Conservation (phyloP, 2,797 vertebrate species). For the Schizothorax lantsangensis region DNA sequence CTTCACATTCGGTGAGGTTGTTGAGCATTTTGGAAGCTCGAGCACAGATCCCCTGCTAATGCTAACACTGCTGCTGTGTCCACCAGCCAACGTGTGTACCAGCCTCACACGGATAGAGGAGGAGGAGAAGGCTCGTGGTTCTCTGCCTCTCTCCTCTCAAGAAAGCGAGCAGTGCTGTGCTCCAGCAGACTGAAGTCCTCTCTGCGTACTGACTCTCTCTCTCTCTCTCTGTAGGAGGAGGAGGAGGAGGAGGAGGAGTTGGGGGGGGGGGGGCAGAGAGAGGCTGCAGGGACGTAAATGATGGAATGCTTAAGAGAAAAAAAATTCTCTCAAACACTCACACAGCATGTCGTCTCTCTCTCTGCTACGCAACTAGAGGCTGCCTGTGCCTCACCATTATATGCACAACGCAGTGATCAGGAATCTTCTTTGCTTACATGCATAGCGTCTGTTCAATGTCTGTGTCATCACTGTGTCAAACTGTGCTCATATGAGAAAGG, state of each 20-base stretch:
- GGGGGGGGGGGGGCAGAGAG: background rate
- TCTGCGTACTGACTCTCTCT: slow-evolving; percentile 60
- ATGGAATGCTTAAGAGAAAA: slow-evolving; percentile 71
- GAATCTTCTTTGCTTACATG: slow-evolving; percentile 72
- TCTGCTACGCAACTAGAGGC: slow-evolving; percentile 66
- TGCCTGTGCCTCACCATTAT: slow-evolving; percentile 81
- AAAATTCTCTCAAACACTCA: slow-evolving; percentile 5
- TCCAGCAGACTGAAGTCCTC: slow-evolving; percentile 54
- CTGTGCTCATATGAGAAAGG: background rate
- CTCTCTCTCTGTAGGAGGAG: slow-evolving; percentile 61
- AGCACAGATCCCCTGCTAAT: slow-evolving; percentile 62
- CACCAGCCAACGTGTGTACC: slow-evolving; percentile 57
- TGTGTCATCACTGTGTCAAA: slow-evolving; percentile 27
- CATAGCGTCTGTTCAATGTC: slow-evolving; percentile 38
- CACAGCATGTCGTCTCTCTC: slow-evolving; percentile 40
- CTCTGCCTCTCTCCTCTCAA: slow-evolving; percentile 52
- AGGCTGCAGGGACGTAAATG: slow-evolving; percentile 70
- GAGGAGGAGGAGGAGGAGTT: slow-evolving; percentile 61
- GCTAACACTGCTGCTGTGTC: slow-evolving; percentile 53
- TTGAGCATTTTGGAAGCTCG: slow-evolving; percentile 85
- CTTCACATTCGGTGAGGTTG: slow-evolving; percentile 92
- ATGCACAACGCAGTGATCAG: slow-evolving; percentile 88
- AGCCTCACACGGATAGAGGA: slow-evolving; percentile 48
- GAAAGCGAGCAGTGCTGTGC: slow-evolving; percentile 57
- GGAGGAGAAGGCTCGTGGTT: slow-evolving; percentile 50